phyloP scores from a whole-genome alignment of 2,888 invertebrate species.

The Ichneumoninae sp. region DNA sequence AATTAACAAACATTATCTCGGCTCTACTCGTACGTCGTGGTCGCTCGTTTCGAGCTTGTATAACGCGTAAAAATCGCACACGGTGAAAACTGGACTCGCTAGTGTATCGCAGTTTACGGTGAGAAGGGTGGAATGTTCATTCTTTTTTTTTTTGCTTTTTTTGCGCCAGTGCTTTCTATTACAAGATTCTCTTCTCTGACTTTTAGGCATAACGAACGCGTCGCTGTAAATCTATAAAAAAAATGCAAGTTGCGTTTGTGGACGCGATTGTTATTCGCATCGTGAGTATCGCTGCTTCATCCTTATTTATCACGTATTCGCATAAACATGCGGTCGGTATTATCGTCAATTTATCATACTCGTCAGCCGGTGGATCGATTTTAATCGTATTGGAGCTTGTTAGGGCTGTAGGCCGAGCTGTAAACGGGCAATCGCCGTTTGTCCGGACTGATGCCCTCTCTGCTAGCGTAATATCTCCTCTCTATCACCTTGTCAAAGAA shows the following conservation, averaged over 20 bases:
- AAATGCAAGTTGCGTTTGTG: constrained; percentile 26
- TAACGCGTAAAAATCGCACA: background rate
- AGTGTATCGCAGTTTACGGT: constrained; percentile 14
- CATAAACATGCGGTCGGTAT: background rate
- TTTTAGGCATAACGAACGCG: constrained; percentile 17
- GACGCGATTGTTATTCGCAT: background rate
- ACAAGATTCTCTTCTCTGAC: background rate
- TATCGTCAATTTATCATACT: constrained; percentile 13
- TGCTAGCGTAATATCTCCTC: constrained; percentile 85
- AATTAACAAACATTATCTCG: constrained; percentile 10
- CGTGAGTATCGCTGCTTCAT: constrained; percentile 27
- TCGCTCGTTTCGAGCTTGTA: background rate
- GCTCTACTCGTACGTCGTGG: background rate
- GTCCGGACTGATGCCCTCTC: constrained; percentile 86
- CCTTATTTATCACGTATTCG: constrained; percentile 23
- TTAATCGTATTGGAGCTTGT: constrained; percentile 86
- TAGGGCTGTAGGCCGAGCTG: constrained; percentile 85
- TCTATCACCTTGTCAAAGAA: constrained; percentile 96
- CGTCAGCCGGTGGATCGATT: constrained; percentile 14
- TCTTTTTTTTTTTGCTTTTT: constrained; percentile 4
- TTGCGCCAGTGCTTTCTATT: constrained; percentile 10
- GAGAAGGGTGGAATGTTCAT: constrained; percentile 57
- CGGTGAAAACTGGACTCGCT: background rate
- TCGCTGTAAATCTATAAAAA: constrained; percentile 12
- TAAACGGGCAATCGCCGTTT: constrained; percentile 85